Base-by-base conservation (phyloP, 1,140 invertebrate genomes). In the Papilio glaucus region DNA sequence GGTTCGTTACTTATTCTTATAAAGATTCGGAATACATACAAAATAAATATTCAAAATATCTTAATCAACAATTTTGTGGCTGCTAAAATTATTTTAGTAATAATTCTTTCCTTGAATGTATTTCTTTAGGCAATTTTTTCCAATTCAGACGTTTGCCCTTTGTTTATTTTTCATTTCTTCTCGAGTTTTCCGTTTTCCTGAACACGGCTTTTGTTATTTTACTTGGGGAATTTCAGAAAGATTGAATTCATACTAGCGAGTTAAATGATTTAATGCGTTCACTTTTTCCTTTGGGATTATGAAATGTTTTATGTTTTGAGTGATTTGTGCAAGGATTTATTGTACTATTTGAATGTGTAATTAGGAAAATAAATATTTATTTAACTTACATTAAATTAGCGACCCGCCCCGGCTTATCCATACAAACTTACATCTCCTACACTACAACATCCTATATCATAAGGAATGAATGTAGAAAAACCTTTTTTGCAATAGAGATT, bases 181-280 rank as follows among this genome's bases (percentile, higher is more conserved):
- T 39, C n/a, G 61, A 38, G 33, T 63, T 39, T 63, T 63, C 61
- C 61, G 61, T 37, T 37, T 63, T 38, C 37, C 33, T 21, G 61
- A 63, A 63, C 61, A 63, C 61, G 61, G 1, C 61, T 63, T 63
- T 63, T 63, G 61, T 63, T 63, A 63, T 63, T 63, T 63, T 63
- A 39, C 37, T 38, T 21, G n/a, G 61, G 15, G 61, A 39, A 63
- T 39, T 63, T 63, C 61, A 63, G 37, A 63, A 63, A 63, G 61
- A 63, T 63, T 63, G 61, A 63, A 63, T 63, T 63, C 61, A 63
- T 63, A 63, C 60, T 37, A 15, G 29, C 61, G 37, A 39, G 7
- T 4, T 63, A 63, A 63, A 63, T 63, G 37, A 63, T 63, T 63
- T 63, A 63, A 63, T 63, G 37, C 61, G 61, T 63, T 63, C 37